phyloP scores from a whole-genome alignment of 2,797 vertebrate genomes.

The Otus scops region DNA sequence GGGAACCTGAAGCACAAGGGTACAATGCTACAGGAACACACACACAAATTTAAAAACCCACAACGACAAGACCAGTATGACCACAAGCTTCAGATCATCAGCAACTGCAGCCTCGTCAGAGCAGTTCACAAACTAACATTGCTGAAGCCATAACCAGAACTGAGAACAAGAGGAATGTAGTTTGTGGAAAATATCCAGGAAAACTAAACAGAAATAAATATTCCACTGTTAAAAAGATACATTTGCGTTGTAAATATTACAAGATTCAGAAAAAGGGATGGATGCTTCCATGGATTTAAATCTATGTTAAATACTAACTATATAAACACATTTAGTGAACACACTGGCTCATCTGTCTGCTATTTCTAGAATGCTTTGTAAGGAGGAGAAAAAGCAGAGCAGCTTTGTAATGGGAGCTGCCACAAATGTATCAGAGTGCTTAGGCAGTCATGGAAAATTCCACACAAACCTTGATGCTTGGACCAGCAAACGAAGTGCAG shows the following conservation, averaged over 20 bases:
- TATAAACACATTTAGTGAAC: constrained; percentile 57
- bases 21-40: neutral
- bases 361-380: constrained; percentile 74
- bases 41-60: neutral
- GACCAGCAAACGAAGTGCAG: constrained; percentile 41
- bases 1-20: neutral
- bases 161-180: constrained; percentile 35
- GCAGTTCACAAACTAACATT: neutral
- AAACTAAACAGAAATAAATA: constrained; percentile 60
- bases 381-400: constrained; percentile 65
- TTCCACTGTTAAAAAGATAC: neutral
- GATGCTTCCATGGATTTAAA: constrained; percentile 43
- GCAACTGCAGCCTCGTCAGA: neutral
- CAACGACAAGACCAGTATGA: neutral
- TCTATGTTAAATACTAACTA: constrained; percentile 44
- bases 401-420: constrained; percentile 65
- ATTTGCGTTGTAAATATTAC: constrained; percentile 39
- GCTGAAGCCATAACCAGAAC: neutral
- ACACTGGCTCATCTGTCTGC: constrained; percentile 57
- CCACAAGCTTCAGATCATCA: neutral
- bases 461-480: constrained; percentile 71
- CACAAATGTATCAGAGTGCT: constrained; percentile 64
- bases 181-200: constrained; percentile 46
- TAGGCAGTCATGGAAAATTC: constrained; percentile 80
- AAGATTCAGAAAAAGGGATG: constrained; percentile 16